Percentiles rank a stretch among this genome's conserved stretches.
These are phyloP conservation scores for Bedellia somnulentella DNA, from an alignment of 2,888 invertebrate species.

Conservation along the genomic window DNA sequence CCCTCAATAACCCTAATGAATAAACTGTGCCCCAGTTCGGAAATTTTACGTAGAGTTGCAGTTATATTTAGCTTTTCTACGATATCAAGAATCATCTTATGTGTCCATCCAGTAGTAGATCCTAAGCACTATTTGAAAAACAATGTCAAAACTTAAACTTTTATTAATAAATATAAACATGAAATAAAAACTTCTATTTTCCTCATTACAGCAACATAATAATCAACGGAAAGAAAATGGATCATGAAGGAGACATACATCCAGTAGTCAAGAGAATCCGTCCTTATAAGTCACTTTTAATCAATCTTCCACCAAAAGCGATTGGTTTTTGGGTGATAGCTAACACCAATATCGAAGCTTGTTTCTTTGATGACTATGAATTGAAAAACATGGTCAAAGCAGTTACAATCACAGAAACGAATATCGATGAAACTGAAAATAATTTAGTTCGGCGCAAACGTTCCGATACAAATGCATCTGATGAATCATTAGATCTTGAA, in stretches of 20 bases:
- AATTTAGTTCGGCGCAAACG: constrained; percentile 15
- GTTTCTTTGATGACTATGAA: constrained; percentile 21
- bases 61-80: too few species aligned
- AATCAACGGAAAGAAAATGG: constrained; percentile 66
- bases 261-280: constrained; percentile 54
- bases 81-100: too few species aligned
- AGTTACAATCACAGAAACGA: constrained; percentile 10
- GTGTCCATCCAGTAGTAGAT: too few species aligned
- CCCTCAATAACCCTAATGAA: too few species aligned
- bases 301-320: constrained; percentile 66
- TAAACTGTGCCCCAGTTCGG: too few species aligned
- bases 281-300: constrained; percentile 51
- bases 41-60: too few species aligned
- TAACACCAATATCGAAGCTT: constrained; percentile 63
- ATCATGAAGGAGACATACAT: constrained; percentile 58
- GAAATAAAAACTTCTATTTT: too few species aligned
- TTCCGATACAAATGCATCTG: too few species aligned
- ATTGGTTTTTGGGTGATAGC: constrained; percentile 78
- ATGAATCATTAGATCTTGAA: too few species aligned
- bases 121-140: too few species aligned
- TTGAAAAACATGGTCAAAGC: constrained; percentile 15
- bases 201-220: constrained; percentile 53
- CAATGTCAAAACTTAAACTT: too few species aligned
- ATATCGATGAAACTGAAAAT: constrained; percentile 9
- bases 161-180: too few species aligned